phyloP scores from a whole-genome alignment of 2,113 vertebrate genomes.

The Rana temporaria region DNA sequence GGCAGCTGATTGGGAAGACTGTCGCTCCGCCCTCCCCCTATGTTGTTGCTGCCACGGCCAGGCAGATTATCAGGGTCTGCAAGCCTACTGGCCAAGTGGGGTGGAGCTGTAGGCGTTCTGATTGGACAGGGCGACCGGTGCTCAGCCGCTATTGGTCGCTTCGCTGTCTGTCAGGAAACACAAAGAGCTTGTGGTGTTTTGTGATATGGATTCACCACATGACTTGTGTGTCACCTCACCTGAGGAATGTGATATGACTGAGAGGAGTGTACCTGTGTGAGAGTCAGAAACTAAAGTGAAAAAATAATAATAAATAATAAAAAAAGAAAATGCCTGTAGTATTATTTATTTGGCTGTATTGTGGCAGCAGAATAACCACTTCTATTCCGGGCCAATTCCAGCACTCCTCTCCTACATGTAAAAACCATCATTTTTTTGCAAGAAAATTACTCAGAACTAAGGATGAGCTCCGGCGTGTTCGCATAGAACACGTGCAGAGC shows the following conservation, averaged over 20 bases:
- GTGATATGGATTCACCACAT: not conserved
- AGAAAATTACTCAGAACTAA: too few relatives aligned
- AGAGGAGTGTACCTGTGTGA: too few relatives aligned
- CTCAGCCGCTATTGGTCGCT: not conserved
- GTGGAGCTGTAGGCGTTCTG: not conserved
- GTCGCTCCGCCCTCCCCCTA: not conserved
- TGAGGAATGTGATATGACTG: not conserved
- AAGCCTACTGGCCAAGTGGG: not conserved
- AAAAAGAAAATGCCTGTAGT: too few relatives aligned
- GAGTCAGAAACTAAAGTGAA: too few relatives aligned
- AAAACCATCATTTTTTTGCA: too few relatives aligned
- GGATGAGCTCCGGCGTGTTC: too few relatives aligned
- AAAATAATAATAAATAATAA: too few relatives aligned
- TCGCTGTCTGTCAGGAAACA: not conserved
- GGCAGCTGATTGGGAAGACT: not conserved
- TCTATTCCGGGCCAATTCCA: too few relatives aligned
- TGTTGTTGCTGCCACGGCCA: not conserved
- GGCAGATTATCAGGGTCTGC: not conserved
- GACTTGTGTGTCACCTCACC: not conserved
- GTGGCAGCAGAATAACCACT: too few relatives aligned
- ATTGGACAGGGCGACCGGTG: not conserved
- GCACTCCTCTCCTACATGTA: too few relatives aligned
- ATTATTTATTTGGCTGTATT: too few relatives aligned
- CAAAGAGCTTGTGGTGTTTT: not conserved
- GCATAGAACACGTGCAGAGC: too few relatives aligned